Evolutionary conservation across 2,888 invertebrate species (phyloP), one percentile per base, ranked within the genome.

Genomic region (Arenicola marina): DNA sequence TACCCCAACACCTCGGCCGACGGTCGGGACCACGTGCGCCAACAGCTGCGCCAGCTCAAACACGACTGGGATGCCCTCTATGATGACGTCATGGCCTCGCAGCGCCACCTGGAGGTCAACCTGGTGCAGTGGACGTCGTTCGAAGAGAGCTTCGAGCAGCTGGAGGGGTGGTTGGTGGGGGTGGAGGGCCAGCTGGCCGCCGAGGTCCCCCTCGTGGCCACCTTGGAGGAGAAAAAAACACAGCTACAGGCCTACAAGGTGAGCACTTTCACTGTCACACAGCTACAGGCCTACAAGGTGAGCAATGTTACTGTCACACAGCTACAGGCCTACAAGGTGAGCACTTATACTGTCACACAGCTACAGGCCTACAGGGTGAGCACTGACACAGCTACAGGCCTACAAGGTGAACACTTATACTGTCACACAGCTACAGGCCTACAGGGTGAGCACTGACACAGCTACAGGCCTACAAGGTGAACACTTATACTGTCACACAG

Each of bases 91-190:
- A 86, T 89, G 33, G 90, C 91, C 75, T 89, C 93, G 70, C 94
- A 95, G 66, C 88, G 93, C 61, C 91, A 92, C 74, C 87, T 95
- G 32, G 92, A 93, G 83, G 89, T 90, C 7, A 59, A 54, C 34
- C 87, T 94, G 59, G 91, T 95, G 78, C 93, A 92, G 75, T 96
- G 94, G 95, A 92, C 91, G n/a, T 92, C 92, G 0, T 95, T 94
- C 79, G 94, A 95, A 81, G 95, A 95, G 76, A 91, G 91, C 72
- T 88, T 91, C 28, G 90, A 91, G 59, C 88, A 87, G 56, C 88
- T 95, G 7, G 88, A 90, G 72, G 86, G 86, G 59, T 95, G 95
- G 95, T 81, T 96, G 58, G 86, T 87, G 29, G 86, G 88, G 57
- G 88, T 90, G 24, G 92, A 93, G 77, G 87, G 88, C 59, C 89